Evolutionary conservation across 2,113 vertebrate species (phyloP), one percentile per base, ranked within the genome.

Genomic region (Capra hircus): DNA sequence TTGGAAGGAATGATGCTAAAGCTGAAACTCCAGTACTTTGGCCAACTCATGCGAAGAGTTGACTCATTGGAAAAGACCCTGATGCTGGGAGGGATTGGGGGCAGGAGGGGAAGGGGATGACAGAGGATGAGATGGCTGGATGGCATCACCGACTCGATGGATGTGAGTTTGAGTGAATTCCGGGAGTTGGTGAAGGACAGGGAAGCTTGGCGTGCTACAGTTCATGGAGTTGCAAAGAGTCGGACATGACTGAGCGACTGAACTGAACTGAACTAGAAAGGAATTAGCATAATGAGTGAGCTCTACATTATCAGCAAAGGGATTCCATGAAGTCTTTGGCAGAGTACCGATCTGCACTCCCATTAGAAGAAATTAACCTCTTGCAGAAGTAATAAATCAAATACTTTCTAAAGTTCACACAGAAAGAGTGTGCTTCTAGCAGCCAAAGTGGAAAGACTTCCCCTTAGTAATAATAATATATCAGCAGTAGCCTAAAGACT

Each of bases 181-280:
- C 4, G 0, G 57, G 3, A 59, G 57, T 27, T 11, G 9, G 3
- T 59, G 57, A 59, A 2, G 57, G 57, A 59, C 23, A 25, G 23
- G 23, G 57, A 59, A 10, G 57, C 9, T 4, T 59, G 57, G 57
- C 7, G 0, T 27, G 57, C 57, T 59, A 1, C 9, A 2, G 4
- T 59, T 59, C 23, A 59, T 5, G 57, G 57, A 2, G 10, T 23
- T 59, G 23, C 57, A 59, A 59, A 59, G 57, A 12, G 9, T 27
- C 0, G 1, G 57, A 27, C 57, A 59, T 0, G 4, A 59, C 57
- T 59, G 1, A 59, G 57, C 0, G 1, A 57, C 23, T 57, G 57
- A 59, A 59, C 9, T 59, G 57, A 59, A 59, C 23, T 59, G 9
- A 25, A 57, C 55, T 57, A 57, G 23, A 78, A 17, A 57, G 50